Conservation (phyloP, 2,888 invertebrate species). For the Peribatodes rhomboidaria region DNA sequence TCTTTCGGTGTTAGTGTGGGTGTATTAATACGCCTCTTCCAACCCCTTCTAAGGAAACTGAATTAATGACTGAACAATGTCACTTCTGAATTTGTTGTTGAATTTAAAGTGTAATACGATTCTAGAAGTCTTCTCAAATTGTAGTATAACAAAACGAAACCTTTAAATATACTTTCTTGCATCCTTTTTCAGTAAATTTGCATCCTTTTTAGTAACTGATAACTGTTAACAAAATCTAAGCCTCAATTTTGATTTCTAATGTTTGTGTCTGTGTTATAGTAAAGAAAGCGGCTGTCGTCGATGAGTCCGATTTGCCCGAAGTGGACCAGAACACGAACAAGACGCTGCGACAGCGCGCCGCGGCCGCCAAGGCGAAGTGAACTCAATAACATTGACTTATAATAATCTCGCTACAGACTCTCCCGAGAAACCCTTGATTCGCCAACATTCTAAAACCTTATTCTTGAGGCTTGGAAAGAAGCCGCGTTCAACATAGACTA, state of each 20-base stretch:
- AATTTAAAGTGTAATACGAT: too few relatives aligned
- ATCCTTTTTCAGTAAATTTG: too few relatives aligned
- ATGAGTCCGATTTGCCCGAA: slow-evolving; percentile 96
- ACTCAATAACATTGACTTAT: slow-evolving; percentile 31
- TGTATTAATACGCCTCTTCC: too few relatives aligned
- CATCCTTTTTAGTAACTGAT: not conserved
- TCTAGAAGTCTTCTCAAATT: too few relatives aligned
- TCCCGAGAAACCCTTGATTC: slow-evolving; percentile 3
- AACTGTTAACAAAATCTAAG: not conserved
- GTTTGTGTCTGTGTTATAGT: slow-evolving; percentile 75
- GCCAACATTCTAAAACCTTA: not conserved
- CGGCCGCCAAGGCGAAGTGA: slow-evolving; percentile 87
- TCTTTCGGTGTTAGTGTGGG: too few relatives aligned
- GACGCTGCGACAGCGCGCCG: slow-evolving; percentile 88
- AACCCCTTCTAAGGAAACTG: too few relatives aligned
- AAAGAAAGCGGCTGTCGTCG: slow-evolving; percentile 87
- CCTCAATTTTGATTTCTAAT: slow-evolving; percentile 1
- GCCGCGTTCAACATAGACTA: not conserved
- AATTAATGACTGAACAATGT: too few relatives aligned
- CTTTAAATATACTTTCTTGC: not conserved
- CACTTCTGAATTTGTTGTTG: not conserved
- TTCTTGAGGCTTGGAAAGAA: not conserved
- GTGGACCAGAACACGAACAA: slow-evolving; percentile 96
- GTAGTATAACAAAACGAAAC: not conserved
- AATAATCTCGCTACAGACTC: not conserved